Evolutionary conservation across 2,888 invertebrate genomes (phyloP).

Genomic region (Zeuzera pyrina): DNA sequence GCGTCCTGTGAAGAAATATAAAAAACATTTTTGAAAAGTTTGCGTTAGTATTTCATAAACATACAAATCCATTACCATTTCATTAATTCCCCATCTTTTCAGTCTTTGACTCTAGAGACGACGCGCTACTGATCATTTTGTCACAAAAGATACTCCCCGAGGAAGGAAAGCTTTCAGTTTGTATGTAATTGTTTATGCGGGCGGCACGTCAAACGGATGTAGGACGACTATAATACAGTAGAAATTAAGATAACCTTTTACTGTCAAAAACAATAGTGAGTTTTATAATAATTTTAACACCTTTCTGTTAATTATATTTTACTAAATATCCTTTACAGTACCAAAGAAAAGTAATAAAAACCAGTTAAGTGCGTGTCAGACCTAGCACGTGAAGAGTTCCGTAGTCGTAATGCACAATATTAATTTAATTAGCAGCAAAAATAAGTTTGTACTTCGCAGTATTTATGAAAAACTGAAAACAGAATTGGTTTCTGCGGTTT

Average conservation of each 20-base stretch:
- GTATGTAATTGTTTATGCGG: constrained; percentile 59
- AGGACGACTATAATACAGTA: constrained; percentile 20
- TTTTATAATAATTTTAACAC: not conserved
- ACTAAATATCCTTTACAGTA: too few species aligned
- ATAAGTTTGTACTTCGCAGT: too few species aligned
- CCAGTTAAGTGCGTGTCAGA: too few species aligned
- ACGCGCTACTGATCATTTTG: constrained; percentile 46
- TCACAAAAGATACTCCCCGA: constrained; percentile 50
- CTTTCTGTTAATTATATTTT: too few species aligned
- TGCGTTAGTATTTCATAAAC: not conserved
- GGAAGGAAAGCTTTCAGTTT: constrained; percentile 46
- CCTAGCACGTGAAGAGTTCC: too few species aligned
- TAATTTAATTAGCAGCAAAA: too few species aligned
- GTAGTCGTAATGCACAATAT: too few species aligned
- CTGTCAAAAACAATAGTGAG: constrained; percentile 1
- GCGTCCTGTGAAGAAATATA: too few species aligned
- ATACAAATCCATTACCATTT: not conserved
- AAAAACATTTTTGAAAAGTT: too few species aligned
- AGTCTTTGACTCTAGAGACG: not conserved
- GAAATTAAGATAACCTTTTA: not conserved
- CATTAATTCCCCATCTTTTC: constrained; percentile 1
- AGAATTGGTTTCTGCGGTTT: too few species aligned
- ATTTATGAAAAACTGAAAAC: too few species aligned
- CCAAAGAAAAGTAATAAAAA: too few species aligned
- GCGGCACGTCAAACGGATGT: constrained; percentile 36